Evolutionary conservation across 2,113 vertebrate species (phyloP).

Genomic region (Orientallactaga bullata): DNA sequence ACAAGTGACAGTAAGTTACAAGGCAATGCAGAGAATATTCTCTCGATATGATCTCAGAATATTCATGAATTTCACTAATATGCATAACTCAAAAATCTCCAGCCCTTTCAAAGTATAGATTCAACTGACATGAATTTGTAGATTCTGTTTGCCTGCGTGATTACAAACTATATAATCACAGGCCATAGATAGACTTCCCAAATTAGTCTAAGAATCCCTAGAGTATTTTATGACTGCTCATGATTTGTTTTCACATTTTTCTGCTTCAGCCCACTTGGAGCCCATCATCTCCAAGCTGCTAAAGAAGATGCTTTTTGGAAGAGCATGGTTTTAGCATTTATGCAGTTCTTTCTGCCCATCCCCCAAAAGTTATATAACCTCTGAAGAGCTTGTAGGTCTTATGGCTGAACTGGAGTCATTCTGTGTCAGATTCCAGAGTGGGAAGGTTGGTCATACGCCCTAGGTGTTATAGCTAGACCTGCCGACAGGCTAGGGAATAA

Average conservation of each 20-base stretch:
- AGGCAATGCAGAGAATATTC: not conserved
- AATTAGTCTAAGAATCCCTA: not conserved
- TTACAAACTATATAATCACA: not conserved
- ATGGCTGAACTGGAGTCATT: not conserved
- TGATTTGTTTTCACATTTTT: constrained; percentile 22
- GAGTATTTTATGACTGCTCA: not conserved
- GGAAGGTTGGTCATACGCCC: not conserved
- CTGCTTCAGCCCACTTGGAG: not conserved
- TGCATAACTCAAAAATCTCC: not conserved
- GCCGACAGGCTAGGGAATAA: not conserved
- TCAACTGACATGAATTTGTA: not conserved
- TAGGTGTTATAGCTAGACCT: not conserved
- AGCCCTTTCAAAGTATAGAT: not conserved
- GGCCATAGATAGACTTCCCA: not conserved
- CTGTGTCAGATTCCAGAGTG: not conserved
- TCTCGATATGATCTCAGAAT: constrained; percentile 13
- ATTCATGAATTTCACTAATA: constrained; percentile 24
- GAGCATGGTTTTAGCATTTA: too few relatives aligned
- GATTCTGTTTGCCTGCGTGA: not conserved
- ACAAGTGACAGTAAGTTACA: constrained; percentile 33
- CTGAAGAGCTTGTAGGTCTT: not conserved
- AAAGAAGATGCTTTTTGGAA: not conserved
- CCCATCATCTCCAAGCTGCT: not conserved
- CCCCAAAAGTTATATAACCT: not conserved
- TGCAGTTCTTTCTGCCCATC: not conserved